Percentiles rank a stretch among this genome's conserved stretches.
These are phyloP conservation scores for Zosterops pallidus DNA, from an alignment of 2,113 vertebrate genomes.

Conservation along the genomic window DNA sequence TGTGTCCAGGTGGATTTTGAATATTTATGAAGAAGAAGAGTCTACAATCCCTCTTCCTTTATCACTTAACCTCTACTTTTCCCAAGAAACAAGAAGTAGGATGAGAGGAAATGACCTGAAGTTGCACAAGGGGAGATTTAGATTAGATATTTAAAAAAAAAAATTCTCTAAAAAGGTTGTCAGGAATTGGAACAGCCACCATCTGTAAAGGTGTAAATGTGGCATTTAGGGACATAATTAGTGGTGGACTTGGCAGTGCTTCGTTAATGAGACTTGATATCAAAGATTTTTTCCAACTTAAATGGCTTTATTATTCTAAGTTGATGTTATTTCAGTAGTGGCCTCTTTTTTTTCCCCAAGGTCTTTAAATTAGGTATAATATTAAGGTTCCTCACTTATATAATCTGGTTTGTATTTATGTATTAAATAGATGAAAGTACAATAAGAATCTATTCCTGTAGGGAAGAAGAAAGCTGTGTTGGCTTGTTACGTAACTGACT, in stretches of 20 bases:
- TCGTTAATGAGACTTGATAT: neutral
- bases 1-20: neutral
- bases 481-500: neutral
- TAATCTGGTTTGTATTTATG: constrained; percentile 13
- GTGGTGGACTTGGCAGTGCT: neutral
- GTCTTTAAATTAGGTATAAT: neutral
- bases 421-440: neutral
- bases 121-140: neutral
- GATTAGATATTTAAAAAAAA: neutral
- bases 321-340: neutral
- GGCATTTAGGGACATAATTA: neutral
- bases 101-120: neutral
- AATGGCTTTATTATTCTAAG: neutral
- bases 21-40: neutral
- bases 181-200: neutral
- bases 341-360: neutral
- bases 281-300: neutral
- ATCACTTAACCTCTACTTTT: neutral
- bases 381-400: neutral
- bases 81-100: neutral
- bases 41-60: neutral
- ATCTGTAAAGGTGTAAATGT: too few species aligned
- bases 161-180: neutral
- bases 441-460: neutral
- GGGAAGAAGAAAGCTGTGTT: neutral